Conservation (phyloP, 1,140 invertebrate genomes). For the Pectinophora gossypiella region DNA sequence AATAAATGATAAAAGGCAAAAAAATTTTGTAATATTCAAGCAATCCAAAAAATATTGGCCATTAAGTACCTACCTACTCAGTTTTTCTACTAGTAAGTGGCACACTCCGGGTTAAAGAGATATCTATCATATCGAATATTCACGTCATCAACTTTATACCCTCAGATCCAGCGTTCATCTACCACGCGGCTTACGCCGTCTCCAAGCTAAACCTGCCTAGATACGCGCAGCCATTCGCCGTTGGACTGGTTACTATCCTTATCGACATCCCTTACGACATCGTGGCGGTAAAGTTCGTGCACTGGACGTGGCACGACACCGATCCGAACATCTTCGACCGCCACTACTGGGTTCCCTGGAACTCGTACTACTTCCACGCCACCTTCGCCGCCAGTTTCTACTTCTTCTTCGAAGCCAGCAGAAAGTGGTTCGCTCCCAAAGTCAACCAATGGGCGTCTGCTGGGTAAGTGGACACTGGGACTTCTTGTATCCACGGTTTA, state of each 20-base stretch:
- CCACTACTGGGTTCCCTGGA: constrained; percentile 87
- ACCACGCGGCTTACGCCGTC: constrained; percentile 81
- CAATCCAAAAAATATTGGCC: too few species aligned
- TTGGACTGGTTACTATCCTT: constrained; percentile 83
- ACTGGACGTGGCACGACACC: constrained; percentile 92
- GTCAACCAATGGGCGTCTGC: constrained; percentile 73
- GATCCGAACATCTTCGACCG: constrained; percentile 88
- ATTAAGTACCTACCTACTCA: too few species aligned
- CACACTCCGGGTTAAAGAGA: too few species aligned
- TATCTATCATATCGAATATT: too few species aligned
- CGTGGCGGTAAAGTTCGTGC: constrained; percentile 85
- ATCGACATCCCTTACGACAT: constrained; percentile 90
- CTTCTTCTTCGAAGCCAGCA: constrained; percentile 79
- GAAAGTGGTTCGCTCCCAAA: constrained; percentile 74
- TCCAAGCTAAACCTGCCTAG: constrained; percentile 79
- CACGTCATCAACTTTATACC: background rate
- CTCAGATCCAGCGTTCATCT: constrained; percentile 85
- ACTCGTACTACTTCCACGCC: constrained; percentile 89
- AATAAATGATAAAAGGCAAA: too few species aligned
- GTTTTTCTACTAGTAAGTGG: too few species aligned
- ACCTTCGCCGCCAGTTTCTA: constrained; percentile 84
- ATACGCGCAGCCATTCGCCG: constrained; percentile 84
- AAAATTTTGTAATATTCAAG: too few species aligned
- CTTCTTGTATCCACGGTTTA: too few species aligned
- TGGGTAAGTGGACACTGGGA: too few species aligned